Percentiles rank a stretch among this genome's conserved stretches.
Evolutionary conservation across 2,888 invertebrate genomes (phyloP).

Genomic region (Prenolepis imparis): DNA sequence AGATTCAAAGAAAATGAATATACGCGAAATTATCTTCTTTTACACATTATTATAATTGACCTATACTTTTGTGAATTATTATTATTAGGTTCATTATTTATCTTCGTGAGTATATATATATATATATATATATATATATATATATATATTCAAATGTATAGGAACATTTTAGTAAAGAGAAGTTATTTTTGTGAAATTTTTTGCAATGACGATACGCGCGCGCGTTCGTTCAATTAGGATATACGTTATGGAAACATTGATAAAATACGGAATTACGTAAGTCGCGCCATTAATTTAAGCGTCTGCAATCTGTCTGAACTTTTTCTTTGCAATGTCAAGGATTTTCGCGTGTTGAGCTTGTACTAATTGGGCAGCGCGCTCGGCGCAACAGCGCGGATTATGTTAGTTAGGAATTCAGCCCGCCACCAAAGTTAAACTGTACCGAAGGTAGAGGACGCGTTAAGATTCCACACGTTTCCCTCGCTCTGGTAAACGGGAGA

Average conservation of each 20-base stretch:
- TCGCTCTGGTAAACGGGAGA: constrained; percentile 49
- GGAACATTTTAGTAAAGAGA: not conserved
- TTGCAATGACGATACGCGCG: not conserved
- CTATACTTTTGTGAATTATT: constrained; percentile 21
- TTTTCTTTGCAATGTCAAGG: constrained; percentile 47
- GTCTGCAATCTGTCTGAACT: constrained; percentile 40
- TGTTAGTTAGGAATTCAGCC: constrained; percentile 75
- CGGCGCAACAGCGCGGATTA: constrained; percentile 70
- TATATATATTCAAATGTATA: not conserved
- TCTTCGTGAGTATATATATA: not conserved
- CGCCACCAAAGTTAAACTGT: constrained; percentile 69
- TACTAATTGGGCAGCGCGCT: constrained; percentile 75
- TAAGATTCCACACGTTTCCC: constrained; percentile 60
- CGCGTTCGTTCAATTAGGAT: not conserved
- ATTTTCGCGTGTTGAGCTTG: constrained; percentile 50
- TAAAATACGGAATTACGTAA: constrained; percentile 21
- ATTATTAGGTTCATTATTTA: not conserved
- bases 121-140: too few relatives aligned
- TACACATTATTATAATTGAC: constrained; percentile 5
- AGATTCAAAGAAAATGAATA: not conserved
- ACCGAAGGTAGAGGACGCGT: constrained; percentile 61
- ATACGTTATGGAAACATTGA: constrained; percentile 24
- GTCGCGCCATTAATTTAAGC: constrained; percentile 42
- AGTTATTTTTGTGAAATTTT: not conserved
- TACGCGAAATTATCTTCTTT: not conserved